Conservation (phyloP, 1,140 invertebrate genomes). For the Brachionus plicatilis region DNA sequence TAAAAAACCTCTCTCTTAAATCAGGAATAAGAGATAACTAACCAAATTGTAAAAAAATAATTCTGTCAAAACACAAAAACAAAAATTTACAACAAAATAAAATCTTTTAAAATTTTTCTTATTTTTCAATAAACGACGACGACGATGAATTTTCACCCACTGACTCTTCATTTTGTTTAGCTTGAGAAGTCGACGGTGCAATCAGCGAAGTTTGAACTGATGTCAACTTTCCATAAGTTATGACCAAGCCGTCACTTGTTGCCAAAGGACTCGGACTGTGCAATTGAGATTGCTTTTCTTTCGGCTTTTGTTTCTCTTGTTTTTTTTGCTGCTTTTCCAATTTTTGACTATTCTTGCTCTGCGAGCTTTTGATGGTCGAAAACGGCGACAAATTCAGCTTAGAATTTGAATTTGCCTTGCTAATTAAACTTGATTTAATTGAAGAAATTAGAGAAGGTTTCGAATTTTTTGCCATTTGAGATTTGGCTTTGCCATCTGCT, state of each 20-base stretch:
- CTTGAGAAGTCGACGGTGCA: not conserved
- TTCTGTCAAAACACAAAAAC: not conserved
- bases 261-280: conserved; percentile 27
- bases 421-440: conserved; percentile 22
- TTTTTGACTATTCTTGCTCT: conserved; percentile 27
- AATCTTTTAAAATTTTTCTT: not conserved
- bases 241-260: conserved; percentile 17
- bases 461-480: not conserved
- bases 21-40: not conserved
- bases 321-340: conserved; percentile 5
- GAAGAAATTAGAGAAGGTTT: conserved; percentile 15
- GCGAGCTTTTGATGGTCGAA: not conserved
- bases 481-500: not conserved
- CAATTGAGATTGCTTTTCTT: not conserved
- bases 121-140: not conserved
- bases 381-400: conserved; percentile 23
- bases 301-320: conserved; percentile 4
- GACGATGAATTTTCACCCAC: not conserved
- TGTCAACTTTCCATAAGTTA: conserved; percentile 12
- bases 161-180: not conserved
- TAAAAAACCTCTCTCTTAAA: not conserved
- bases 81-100: conserved; percentile 25
- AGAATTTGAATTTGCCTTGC: conserved; percentile 14
- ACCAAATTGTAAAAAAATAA: not conserved
- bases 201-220: not conserved